These are phyloP conservation scores for Alca torda DNA, from an alignment of 2,797 vertebrate species.

Conservation along the genomic window DNA sequence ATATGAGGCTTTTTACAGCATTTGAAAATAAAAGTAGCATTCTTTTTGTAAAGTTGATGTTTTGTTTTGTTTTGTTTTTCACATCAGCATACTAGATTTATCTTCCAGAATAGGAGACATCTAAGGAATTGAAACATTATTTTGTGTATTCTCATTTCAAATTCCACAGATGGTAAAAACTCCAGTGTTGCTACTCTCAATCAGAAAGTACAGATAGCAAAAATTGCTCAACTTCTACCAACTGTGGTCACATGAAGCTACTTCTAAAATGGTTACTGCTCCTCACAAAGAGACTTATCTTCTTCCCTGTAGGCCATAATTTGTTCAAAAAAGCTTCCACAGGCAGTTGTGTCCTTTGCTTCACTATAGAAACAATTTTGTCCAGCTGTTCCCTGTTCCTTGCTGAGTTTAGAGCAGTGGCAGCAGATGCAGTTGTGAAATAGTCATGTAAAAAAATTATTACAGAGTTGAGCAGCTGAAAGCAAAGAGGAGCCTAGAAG, in stretches of 20 bases:
- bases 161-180: neutral
- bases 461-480: neutral
- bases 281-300: neutral
- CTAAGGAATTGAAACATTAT: neutral
- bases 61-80: neutral
- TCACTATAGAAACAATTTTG: neutral
- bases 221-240: neutral
- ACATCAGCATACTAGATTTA: rapidly evolving
- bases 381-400: neutral
- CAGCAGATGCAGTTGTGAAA: neutral
- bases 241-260: neutral
- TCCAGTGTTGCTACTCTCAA: neutral
- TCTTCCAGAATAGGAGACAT: neutral
- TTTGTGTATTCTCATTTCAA: neutral
- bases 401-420: neutral
- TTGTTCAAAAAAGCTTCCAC: neutral
- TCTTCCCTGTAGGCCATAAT: neutral
- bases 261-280: neutral
- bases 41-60: constrained; percentile 59
- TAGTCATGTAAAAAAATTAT: neutral
- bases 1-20: constrained; percentile 74
- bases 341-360: neutral
- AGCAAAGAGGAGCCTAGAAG: neutral
- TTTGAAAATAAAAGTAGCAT: constrained; percentile 74
- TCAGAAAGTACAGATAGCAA: neutral